These are phyloP conservation scores for Elephantulus edwardii DNA, from an alignment of 2,113 vertebrate genomes.

Conservation along the genomic window DNA sequence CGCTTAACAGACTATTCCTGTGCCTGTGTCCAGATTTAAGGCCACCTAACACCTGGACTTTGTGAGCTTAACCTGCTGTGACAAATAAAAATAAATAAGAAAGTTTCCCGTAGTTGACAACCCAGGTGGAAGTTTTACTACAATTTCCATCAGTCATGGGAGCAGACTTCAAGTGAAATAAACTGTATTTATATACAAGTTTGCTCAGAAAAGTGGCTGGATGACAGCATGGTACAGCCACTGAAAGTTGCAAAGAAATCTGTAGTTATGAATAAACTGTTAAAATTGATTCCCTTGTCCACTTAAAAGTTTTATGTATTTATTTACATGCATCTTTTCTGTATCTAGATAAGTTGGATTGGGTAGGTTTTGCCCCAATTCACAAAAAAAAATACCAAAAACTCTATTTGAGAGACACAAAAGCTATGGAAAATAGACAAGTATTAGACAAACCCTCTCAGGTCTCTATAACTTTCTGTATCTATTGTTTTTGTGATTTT, in stretches of 20 bases:
- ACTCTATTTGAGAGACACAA: background rate
- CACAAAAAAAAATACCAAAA: background rate
- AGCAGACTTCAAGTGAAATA: conserved; percentile 75
- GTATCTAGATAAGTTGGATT: background rate
- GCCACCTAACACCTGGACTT: conserved; percentile 78
- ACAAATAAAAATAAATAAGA: conserved; percentile 83
- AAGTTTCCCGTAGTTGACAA: conserved; percentile 75
- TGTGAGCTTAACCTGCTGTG: conserved; percentile 81
- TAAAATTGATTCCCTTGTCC: conserved; percentile 19
- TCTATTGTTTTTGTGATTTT: background rate
- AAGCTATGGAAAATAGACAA: background rate
- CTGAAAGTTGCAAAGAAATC: conserved; percentile 42
- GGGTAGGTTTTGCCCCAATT: conserved; percentile 34
- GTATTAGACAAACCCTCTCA: background rate
- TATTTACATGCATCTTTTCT: conserved; percentile 37
- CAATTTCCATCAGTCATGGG: conserved; percentile 77
- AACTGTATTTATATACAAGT: conserved; percentile 73
- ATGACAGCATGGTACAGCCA: background rate
- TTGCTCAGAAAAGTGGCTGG: conserved; percentile 55
- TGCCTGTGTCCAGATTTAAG: conserved; percentile 73
- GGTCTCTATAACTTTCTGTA: background rate
- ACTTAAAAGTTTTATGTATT: conserved; percentile 5
- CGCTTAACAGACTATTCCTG: conserved; percentile 70
- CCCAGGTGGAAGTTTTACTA: conserved; percentile 81
- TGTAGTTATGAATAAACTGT: conserved; percentile 14